A percentile compares a stretch with the other conserved stretches of the same genome.
These are phyloP conservation scores for Myotis davidii DNA, from an alignment of 2,113 vertebrate species.

Conservation along the genomic window DNA sequence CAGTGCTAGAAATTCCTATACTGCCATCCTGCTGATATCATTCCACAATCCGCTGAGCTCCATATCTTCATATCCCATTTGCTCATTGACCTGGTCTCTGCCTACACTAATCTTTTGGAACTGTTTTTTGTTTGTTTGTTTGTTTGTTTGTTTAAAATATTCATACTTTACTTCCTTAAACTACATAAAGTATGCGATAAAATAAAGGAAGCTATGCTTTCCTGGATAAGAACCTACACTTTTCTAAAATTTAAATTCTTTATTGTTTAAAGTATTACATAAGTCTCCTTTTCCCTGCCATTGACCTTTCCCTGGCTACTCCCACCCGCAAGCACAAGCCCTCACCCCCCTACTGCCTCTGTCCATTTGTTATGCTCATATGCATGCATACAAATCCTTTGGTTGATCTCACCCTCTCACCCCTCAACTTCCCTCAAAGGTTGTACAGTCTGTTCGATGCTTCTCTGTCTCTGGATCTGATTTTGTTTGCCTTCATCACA, in stretches of 20 bases:
- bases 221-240: background rate
- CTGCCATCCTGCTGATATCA: background rate
- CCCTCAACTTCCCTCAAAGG: no score
- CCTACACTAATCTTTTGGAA: background rate
- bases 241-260: background rate
- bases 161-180: background rate
- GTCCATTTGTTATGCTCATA: no score
- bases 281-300: no score
- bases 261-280: no score
- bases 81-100: background rate
- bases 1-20: background rate
- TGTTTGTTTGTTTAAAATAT: background rate
- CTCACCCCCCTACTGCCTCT: no score
- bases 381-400: no score
- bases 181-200: slow-evolving; percentile 11
- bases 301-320: no score
- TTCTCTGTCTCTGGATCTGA: no score
- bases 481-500: background rate
- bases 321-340: no score
- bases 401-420: no score
- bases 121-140: no score
- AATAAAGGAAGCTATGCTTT: background rate
- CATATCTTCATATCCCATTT: background rate
- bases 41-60: background rate
- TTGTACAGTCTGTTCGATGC: no score